Conservation (phyloP, 2,113 vertebrate species). For the Mobula hypostoma region DNA sequence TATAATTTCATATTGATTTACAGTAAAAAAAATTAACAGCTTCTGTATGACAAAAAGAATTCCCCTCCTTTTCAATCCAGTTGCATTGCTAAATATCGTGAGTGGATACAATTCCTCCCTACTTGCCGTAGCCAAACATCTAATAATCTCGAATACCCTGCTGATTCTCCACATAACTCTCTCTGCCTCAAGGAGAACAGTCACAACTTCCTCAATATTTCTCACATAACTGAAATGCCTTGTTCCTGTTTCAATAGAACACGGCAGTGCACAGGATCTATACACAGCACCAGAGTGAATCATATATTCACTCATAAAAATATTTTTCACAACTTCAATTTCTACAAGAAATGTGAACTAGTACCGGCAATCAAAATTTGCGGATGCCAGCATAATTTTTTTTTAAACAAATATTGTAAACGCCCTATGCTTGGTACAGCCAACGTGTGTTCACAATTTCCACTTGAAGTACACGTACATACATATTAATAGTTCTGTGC, state of each 20-base stretch:
- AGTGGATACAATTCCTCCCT: not conserved
- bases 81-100: not conserved
- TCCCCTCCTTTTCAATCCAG: not conserved
- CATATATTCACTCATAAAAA: not conserved
- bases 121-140: not conserved
- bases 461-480: not conserved
- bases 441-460: not conserved
- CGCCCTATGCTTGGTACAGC: not conserved
- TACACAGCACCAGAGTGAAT: not conserved
- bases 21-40: not conserved
- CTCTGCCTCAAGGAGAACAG: not conserved
- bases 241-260: not conserved
- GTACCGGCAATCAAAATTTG: not conserved
- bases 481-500: not conserved
- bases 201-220: not conserved
- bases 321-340: not conserved
- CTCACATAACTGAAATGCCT: too few species aligned
- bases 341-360: not conserved
- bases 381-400: not conserved
- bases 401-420: not conserved
- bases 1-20: not conserved
- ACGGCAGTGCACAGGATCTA: not conserved
- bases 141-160: not conserved
- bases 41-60: not conserved
- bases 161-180: not conserved